These are phyloP conservation scores for Seira ritae DNA, from an alignment of 2,888 invertebrate genomes.

Conservation along the genomic window DNA sequence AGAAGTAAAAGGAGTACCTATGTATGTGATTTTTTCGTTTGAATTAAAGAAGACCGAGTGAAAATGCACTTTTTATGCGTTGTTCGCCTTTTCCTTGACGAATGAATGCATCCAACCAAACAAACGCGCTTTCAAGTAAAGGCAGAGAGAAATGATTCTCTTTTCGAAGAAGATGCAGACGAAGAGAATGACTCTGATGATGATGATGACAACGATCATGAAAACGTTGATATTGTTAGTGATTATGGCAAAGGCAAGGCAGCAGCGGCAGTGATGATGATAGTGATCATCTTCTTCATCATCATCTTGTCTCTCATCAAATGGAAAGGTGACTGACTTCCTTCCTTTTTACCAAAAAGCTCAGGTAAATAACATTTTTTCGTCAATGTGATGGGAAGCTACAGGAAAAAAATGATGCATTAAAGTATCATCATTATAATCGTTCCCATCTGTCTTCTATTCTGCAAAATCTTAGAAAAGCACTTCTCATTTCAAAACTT, in stretches of 20 bases:
- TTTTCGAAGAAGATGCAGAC: not conserved
- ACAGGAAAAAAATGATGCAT: not conserved
- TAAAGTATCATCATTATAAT: conserved; percentile 30
- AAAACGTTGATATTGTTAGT: conserved; percentile 36
- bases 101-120: conserved; percentile 29
- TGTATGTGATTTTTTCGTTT: too few relatives aligned
- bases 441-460: conserved; percentile 26
- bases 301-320: conserved; percentile 51
- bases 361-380: not conserved
- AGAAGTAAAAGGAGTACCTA: too few relatives aligned
- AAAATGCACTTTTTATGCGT: conserved; percentile 15
- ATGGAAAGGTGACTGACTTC: conserved; percentile 62
- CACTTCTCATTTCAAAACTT: conserved; percentile 24
- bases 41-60: not conserved
- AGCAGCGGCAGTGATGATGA: conserved; percentile 48
- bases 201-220: conserved; percentile 31
- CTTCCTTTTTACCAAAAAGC: conserved; percentile 27
- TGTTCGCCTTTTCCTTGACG: conserved; percentile 29
- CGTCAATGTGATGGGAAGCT: conserved; percentile 11
- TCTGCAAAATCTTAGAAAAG: not conserved
- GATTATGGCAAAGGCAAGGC: too few relatives aligned
- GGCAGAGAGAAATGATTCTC: not conserved
- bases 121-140: conserved; percentile 18
- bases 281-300: conserved; percentile 44
- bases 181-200: too few relatives aligned